Evolutionary conservation across 2,113 vertebrate species (phyloP).

Genomic region (Apus apus): DNA sequence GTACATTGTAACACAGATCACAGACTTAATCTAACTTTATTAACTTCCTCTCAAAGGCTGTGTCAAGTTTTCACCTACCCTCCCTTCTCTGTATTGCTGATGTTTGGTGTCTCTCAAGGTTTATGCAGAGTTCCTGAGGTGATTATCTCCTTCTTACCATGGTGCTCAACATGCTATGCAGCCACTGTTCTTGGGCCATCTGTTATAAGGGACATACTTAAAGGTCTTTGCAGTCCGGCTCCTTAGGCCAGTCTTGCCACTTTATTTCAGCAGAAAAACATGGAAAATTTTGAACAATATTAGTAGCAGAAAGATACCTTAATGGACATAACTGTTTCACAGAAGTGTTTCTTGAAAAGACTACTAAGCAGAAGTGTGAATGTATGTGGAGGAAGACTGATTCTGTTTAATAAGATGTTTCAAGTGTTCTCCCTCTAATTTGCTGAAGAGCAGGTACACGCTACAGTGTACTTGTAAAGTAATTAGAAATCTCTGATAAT

Average conservation of each 20-base stretch:
- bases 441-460: conserved; percentile 57
- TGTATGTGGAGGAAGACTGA: conserved; percentile 49
- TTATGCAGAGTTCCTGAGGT: neutral
- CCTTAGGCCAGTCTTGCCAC: neutral
- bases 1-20: neutral
- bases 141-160: neutral
- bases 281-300: conserved; percentile 19
- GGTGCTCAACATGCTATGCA: neutral
- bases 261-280: neutral
- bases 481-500: conserved; percentile 75
- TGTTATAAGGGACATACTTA: neutral
- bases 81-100: neutral
- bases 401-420: conserved; percentile 71
- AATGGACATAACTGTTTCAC: conserved; percentile 56
- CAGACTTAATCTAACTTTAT: neutral
- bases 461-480: conserved; percentile 67
- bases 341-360: conserved; percentile 40
- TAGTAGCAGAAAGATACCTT: conserved; percentile 47
- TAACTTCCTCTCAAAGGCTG: neutral
- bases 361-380: conserved; percentile 57
- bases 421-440: conserved; percentile 69
- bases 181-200: neutral
- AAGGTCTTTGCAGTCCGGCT: neutral
- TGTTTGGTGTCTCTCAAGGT: neutral
- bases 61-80: neutral